Evolutionary conservation across 2,113 vertebrate genomes (phyloP), one percentile per base, ranked within the genome.

Genomic region (Colaptes auratus): DNA sequence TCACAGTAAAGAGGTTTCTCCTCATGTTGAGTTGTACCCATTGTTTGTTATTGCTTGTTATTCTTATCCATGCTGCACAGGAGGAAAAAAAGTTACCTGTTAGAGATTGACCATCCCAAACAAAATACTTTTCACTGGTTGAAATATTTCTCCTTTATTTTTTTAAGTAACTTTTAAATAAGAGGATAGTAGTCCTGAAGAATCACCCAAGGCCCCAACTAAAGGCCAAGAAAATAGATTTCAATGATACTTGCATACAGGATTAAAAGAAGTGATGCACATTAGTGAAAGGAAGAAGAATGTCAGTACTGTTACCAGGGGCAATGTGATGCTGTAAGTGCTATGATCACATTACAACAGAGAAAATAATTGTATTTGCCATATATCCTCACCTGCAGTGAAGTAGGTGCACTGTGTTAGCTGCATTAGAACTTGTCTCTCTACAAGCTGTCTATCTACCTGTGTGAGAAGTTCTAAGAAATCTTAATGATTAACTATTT

Each of bases 281-380:
- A 46, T 13, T 35, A 36, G 5, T 36, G 9, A 64, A 0, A 67
- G 53, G 8, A 69, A 4, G 2, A 52, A 44, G 25, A 58, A 50
- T 36, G 64, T 50, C 0, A 0, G 61, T 63, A 9, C 7, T 70
- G 6, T 53, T 80, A 21, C 6, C 16, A 19, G 3, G 18, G 6
- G 4, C 73, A 21, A 70, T 50, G 24, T 80, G 76, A 50, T 73
- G 4, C 21, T 69, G 5, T 19, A 27, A 55, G 16, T n/a, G 8
- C 7, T 58, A 28, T 46, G 4, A n/a, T 24, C 53, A 64, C 2
- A 60, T 19, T 63, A 21, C 2, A 66, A 2, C 44, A 16, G 1
- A 89, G 85, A 83, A 56, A 31, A 50, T 30, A 80, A 5, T 60
- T 14, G 1, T 28, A 31, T 75, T 52, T 89, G 6, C 71, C 14